Base-by-base conservation (phyloP, 2,113 vertebrate species). In the Elaphurus davidianus region DNA sequence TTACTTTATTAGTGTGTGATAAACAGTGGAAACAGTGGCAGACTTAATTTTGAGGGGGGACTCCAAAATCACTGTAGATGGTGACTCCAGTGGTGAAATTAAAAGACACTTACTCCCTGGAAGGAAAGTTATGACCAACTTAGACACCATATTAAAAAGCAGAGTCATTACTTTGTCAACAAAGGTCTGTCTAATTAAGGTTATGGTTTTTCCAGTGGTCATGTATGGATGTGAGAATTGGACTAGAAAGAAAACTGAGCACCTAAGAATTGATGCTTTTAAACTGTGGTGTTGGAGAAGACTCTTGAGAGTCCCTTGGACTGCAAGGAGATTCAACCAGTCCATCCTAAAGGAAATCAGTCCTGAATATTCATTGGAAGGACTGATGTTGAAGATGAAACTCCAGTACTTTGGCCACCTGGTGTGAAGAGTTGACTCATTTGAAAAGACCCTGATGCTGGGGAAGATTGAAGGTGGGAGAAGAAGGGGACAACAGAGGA, bases 401-500 rank as follows among this genome's bases (percentile, higher is more conserved):
- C 19, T 71, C n/a, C 10, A 71, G 6, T 36, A 23, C 2, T 36
- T 36, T 71, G 64, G 9, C n/a, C 64, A 12, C 9, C 9, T 71
- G 64, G 12, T 71, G n/a, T 23, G 21, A 71, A 71, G 9, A 23
- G 64, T 23, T 71, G 64, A 71, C 10, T 71, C 64, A 71, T 12
- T 71, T 12, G 64, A 71, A 12, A 71, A 71, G n/a, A 36, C 19
- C 2, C n/a, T 71, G n/a, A 71, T 71, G 19, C n/a, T 36, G 64
- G n/a, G 19, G n/a, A 36, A 36, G 10, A 36, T 23, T 71, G 67
- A 71, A 71, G 9, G 64, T 0, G 0, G 16, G 33, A 36, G 17
- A 10, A 67, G 33, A 21, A 71, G n/a, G 3, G 64, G 2, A 71
- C 0, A 0, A 71, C 17, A 21, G n/a, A 21, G 1, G 2, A 36